A percentile compares a stretch with the other conserved stretches of the same genome.
Conservation (phyloP, 2,797 vertebrate species). For the Microchirus variegatus region DNA sequence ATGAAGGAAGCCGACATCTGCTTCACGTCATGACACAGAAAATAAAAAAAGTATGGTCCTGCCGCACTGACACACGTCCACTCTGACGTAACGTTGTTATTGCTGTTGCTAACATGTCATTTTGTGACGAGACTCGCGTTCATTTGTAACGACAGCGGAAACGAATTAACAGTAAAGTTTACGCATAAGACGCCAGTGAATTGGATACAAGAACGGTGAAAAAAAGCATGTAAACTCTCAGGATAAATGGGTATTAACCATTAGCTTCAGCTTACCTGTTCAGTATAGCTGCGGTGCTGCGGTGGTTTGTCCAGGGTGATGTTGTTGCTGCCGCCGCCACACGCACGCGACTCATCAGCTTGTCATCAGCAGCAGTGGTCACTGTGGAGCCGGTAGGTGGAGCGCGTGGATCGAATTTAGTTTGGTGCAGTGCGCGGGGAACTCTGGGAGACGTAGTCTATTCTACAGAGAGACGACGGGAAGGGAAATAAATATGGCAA, state of each 20-base stretch:
- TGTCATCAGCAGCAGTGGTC: conserved; percentile 19
- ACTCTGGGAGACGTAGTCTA: conserved; percentile 73
- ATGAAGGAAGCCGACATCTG: conserved; percentile 2
- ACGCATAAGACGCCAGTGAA: background rate
- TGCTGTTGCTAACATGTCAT: conserved; percentile 8
- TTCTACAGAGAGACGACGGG: fast-evolving
- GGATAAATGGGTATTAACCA: background rate
- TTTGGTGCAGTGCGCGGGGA: conserved; percentile 71
- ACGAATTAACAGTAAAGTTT: conserved; percentile 21
- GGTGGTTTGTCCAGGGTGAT: conserved; percentile 50
- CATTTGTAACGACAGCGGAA: conserved; percentile 5
- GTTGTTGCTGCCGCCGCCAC: conserved; percentile 52
- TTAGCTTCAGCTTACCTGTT: conserved; percentile 73
- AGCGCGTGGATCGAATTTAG: conserved; percentile 54
- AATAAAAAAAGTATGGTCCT: no score
- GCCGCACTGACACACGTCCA: conserved; percentile 2
- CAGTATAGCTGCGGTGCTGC: conserved; percentile 39
- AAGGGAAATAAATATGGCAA: background rate
- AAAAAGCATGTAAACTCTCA: fast-evolving
- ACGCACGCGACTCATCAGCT: conserved; percentile 30
- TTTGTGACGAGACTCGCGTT: conserved; percentile 30
- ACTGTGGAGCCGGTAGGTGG: conserved; percentile 69
- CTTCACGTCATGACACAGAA: background rate
- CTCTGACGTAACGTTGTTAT: background rate
- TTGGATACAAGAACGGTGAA: background rate